Evolutionary conservation across 2,888 invertebrate species (phyloP), one percentile per base, ranked within the genome.

Genomic region (Hirtodrosophila cameraria): DNA sequence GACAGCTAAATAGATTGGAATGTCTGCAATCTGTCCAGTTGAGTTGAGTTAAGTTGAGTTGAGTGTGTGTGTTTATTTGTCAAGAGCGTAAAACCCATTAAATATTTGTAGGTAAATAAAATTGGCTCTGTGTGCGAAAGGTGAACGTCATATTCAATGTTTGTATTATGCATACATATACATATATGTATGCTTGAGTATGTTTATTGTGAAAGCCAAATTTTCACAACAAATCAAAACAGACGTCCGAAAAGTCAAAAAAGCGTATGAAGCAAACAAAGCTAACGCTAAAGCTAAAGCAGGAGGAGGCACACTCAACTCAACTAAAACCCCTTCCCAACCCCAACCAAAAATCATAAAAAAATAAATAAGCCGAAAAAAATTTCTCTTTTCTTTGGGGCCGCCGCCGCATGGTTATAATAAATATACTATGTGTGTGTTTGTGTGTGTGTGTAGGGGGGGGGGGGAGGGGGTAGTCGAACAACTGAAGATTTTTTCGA

Each of bases 221-320:
- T 75, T 83, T 80, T 81, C 84, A 77, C 81, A 82, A 79, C 83
- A 80, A 80, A 84, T 84, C 81, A 80, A 84, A 80, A 78, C 75
- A 82, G 59, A 69, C 72, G 49, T 31, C 60, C 55, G 43, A 64
- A 75, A 77, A 77, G 72, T 62, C 60, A 74, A 45, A 63, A 72
- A 78, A 48, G n/a, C 46, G 50, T 30, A 55, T 42, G 63, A 72
- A 68, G 50, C 63, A 76, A 75, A 63, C 73, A 63, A 79, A 71
- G 42, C 30, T 39, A 59, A 30, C 20, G 41, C 41, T 36, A 45
- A 57, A 27, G 25, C n/a, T 20, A 57, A 55, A 48, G 53, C 15
- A 12, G 30, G 11, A 16, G 33, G 39, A 62, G 53, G 50, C 52
- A 54, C 64, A 69, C 67, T 76, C 62, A 67, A 71, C 55, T 60